Conservation (phyloP, 2,888 invertebrate species). For the Arenicola marina region DNA sequence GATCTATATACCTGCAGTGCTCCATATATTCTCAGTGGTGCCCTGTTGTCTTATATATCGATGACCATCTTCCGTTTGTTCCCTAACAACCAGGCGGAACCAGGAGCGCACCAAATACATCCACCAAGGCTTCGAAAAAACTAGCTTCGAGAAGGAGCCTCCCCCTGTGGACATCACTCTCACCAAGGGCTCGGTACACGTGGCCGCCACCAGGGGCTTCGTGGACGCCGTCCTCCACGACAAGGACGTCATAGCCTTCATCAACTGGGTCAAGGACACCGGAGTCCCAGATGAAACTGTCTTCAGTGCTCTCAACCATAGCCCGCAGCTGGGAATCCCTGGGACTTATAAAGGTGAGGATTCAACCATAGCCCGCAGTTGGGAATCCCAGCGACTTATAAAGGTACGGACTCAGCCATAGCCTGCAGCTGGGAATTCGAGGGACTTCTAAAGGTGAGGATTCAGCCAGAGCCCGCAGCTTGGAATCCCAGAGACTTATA, state of each 20-base stretch:
- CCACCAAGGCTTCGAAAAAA: neutral
- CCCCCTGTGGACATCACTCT: slow-evolving; percentile 27
- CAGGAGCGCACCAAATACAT: neutral
- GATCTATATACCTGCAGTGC: no score
- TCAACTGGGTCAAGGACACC: slow-evolving; percentile 44
- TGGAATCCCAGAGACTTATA: neutral
- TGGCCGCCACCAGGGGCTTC: slow-evolving; percentile 39
- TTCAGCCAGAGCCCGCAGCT: neutral
- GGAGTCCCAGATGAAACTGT: slow-evolving; percentile 50
- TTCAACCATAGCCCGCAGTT: neutral
- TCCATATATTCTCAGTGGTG: no score
- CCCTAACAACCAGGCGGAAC: slow-evolving; percentile 2
- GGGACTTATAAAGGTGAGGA: slow-evolving; percentile 36
- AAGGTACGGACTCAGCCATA: no score
- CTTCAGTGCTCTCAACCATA: slow-evolving; percentile 47
- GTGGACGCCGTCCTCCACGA: slow-evolving; percentile 46
- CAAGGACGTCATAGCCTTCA: slow-evolving; percentile 35
- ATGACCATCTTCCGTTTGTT: no score
- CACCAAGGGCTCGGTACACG: slow-evolving; percentile 44
- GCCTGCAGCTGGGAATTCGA: no score
- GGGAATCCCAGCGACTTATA: neutral
- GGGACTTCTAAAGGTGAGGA: neutral
- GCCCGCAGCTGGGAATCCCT: slow-evolving; percentile 40
- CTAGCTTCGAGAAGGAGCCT: neutral
- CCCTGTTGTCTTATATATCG: no score